phyloP scores from a whole-genome alignment of 2,797 vertebrate genomes.

The Peromyscus aztecus region DNA sequence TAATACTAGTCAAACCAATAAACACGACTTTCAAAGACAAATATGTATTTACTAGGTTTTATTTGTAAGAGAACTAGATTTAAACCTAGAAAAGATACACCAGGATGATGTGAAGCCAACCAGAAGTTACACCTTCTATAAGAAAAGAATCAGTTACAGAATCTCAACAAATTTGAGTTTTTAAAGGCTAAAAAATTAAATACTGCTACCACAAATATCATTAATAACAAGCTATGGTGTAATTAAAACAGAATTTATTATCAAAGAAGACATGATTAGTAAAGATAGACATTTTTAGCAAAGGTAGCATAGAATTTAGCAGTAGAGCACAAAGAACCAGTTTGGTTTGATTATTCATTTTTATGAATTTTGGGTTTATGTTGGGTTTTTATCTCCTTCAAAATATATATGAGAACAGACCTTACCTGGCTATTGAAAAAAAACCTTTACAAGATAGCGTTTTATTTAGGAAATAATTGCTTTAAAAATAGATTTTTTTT shows the following conservation, averaged over 20 bases:
- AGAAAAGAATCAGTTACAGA: background rate
- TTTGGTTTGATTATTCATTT: background rate
- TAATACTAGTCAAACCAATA: background rate
- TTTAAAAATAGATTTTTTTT: conserved; percentile 4
- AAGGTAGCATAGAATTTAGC: background rate
- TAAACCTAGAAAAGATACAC: background rate
- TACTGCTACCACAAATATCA: background rate
- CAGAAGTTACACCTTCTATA: background rate
- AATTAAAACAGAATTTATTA: conserved; percentile 41
- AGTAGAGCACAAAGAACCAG: background rate
- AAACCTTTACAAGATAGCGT: background rate
- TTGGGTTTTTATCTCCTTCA: background rate
- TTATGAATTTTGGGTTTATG: conserved; percentile 2
- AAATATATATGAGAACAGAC: background rate
- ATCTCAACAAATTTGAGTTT: background rate
- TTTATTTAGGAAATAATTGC: conserved; percentile 42
- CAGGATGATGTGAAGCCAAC: background rate
- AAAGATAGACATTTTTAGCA: conserved; percentile 4
- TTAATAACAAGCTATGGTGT: conserved; percentile 34
- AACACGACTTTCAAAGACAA: background rate
- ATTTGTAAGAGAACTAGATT: background rate
- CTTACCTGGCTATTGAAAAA: background rate
- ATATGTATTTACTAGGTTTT: background rate
- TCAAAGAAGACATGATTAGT: background rate
- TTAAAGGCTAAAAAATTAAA: conserved; percentile 19